Base-by-base conservation (phyloP, 2,888 invertebrate genomes). In the Sialis lutaria region DNA sequence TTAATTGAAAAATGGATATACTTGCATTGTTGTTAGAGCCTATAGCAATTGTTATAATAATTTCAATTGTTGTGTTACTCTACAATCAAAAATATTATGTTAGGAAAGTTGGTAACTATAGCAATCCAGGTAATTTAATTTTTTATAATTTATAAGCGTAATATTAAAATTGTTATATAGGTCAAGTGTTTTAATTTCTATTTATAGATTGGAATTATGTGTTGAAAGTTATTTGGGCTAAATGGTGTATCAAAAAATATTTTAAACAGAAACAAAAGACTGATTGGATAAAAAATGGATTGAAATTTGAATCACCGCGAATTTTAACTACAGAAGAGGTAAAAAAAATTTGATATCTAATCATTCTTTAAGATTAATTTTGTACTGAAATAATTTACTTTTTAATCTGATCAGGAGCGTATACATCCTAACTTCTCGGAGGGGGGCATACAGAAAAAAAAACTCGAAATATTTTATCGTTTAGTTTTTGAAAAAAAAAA, bases 131-230 rank as follows among this genome's bases (percentile, higher is more conserved):
- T 46, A n/a, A n/a, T 40, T 46, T 30, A 31, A 37, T 45, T n/a
- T 45, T 7, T 39, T 44, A n/a, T 1, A 32, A 32, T n/a, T n/a
- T n/a, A n/a, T 5, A n/a, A 33, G 22, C 22, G 4, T 22, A 22
- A 22, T 22, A 22, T 22, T 2, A n/a, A n/a, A n/a, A n/a, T n/a
- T 22, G 22, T 22, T 22, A 22, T 22, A 22, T 22, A 22, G 22
- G 22, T 22, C 22, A 31, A 42, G 22, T 42, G 30, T 31, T 22
- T 13, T 42, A 42, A 13, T 9, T 42, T 9, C n/a, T 10, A 31
- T 35, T 53, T 54, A 22, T 53, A 72, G 73, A 64, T 49, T 72
- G 73, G 72, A 70, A 69, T 55, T 69, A 66, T 47, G 55, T 60
- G 0, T 47, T 73, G 12, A 72, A 72, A 55, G 56, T 64, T 40